These are phyloP conservation scores for Melierax canorus DNA, from an alignment of 2,113 vertebrate species.

Conservation along the genomic window DNA sequence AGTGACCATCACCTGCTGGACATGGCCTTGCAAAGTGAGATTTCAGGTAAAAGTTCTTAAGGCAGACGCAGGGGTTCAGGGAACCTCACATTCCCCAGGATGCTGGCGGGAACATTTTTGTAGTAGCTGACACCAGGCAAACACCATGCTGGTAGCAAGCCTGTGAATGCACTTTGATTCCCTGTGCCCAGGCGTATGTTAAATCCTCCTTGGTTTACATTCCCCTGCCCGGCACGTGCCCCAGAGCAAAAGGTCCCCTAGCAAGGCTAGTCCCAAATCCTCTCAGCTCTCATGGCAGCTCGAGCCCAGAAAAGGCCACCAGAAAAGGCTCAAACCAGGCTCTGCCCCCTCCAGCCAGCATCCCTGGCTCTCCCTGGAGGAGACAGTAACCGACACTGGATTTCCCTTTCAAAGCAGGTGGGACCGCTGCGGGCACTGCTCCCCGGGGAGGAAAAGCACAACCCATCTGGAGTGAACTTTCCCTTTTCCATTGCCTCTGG, in stretches of 20 bases:
- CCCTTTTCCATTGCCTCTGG: neutral
- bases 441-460: accelerated
- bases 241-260: too few relatives aligned
- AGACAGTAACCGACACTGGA: neutral
- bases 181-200: accelerated
- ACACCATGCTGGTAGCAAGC: accelerated
- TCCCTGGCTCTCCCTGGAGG: neutral
- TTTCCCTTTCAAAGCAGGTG: neutral
- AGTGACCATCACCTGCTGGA: neutral
- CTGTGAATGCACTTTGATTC: accelerated
- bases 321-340: neutral
- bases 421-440: neutral
- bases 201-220: neutral
- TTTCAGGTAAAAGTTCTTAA: neutral
- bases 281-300: accelerated
- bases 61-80: neutral
- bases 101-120: accelerated
- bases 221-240: neutral
- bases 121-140: neutral
- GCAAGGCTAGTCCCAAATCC: neutral
- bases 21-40: accelerated
- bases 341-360: neutral
- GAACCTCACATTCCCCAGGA: neutral
- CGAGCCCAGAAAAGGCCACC: neutral
- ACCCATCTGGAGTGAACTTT: neutral